Conservation (phyloP, 2,888 invertebrate genomes). For the Phlogophora meticulosa region DNA sequence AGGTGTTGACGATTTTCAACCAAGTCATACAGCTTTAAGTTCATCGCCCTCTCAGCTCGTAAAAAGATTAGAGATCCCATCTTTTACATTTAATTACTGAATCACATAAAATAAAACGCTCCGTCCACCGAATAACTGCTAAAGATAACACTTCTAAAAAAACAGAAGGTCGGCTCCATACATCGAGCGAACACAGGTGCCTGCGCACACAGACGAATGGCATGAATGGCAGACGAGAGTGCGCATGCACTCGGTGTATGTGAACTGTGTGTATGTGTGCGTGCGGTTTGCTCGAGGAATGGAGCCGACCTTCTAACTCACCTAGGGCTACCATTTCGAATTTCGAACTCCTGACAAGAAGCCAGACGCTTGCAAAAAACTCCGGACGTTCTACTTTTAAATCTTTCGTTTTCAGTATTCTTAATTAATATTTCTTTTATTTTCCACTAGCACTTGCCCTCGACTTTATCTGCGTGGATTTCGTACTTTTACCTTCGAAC, state of each 20-base stretch:
- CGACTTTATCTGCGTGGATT: too few relatives aligned
- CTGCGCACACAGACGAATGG: neutral
- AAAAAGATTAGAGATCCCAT: constrained; percentile 22
- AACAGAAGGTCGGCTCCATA: neutral
- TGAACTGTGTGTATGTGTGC: neutral
- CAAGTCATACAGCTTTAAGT: neutral
- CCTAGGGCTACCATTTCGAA: too few relatives aligned
- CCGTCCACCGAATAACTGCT: neutral
- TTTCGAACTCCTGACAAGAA: too few relatives aligned
- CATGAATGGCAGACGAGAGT: too few relatives aligned
- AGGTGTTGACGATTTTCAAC: neutral
- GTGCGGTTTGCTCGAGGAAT: neutral
- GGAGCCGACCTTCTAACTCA: constrained; percentile 4
- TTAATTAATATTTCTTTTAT: too few relatives aligned
- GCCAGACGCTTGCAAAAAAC: too few relatives aligned
- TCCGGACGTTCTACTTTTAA: too few relatives aligned
- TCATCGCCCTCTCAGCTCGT: neutral
- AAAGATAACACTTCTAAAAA: constrained; percentile 13
- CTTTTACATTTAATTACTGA: constrained; percentile 30
- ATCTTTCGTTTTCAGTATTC: too few relatives aligned
- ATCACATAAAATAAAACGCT: constrained; percentile 14
- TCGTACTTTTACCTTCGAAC: too few relatives aligned
- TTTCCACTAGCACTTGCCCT: too few relatives aligned
- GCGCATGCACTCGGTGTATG: too few relatives aligned
- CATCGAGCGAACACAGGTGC: neutral